phyloP scores from a whole-genome alignment of 2,888 invertebrate genomes.

The Drosophila lutescens region DNA sequence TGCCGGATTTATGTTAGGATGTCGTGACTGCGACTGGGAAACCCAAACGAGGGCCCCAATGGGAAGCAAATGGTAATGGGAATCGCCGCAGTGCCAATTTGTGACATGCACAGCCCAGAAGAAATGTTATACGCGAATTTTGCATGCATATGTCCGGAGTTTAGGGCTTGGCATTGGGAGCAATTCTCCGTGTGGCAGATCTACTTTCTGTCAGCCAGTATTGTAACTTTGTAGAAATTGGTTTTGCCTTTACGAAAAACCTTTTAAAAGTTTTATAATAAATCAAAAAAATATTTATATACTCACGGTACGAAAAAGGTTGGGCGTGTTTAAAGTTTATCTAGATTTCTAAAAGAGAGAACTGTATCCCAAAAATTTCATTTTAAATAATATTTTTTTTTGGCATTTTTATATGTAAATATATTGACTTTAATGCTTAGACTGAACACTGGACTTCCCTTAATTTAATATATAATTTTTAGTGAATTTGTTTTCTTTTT shows the following conservation, averaged over 20 bases:
- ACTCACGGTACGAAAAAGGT: too few species aligned
- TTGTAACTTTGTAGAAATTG: background rate
- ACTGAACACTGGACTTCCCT: too few species aligned
- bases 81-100: slow-evolving; percentile 68
- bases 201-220: background rate
- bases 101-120: slow-evolving; percentile 58
- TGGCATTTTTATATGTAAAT: background rate
- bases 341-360: too few species aligned
- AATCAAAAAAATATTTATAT: too few species aligned
- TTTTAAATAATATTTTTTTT: background rate
- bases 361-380: background rate
- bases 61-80: slow-evolving; percentile 38
- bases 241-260: too few species aligned
- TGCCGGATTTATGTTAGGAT: slow-evolving; percentile 58
- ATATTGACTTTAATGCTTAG: too few species aligned
- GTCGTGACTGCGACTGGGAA: slow-evolving; percentile 57
- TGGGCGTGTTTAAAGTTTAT: too few species aligned
- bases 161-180: slow-evolving; percentile 1
- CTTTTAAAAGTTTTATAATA: too few species aligned
- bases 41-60: slow-evolving; percentile 28
- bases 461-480: background rate
- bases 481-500: background rate
- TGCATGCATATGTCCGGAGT: slow-evolving; percentile 24
- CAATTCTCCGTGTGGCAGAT: slow-evolving; percentile 1
- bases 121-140: slow-evolving; percentile 24